Conservation (phyloP, 2,888 invertebrate genomes). For the Pseudanteris insignis region DNA sequence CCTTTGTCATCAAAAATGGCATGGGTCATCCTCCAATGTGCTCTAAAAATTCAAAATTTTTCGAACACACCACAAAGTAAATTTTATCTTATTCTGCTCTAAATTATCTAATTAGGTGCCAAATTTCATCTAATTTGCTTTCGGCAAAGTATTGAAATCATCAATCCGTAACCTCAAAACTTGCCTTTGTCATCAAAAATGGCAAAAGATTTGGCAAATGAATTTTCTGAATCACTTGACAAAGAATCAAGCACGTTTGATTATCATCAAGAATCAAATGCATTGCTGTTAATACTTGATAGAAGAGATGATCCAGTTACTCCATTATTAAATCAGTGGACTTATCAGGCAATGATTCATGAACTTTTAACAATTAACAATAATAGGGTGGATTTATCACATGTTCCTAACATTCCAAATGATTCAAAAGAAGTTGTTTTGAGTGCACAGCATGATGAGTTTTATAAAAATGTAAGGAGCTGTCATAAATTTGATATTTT, state of each 20-base stretch:
- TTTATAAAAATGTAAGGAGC: conserved; percentile 86
- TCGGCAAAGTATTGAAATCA: no score
- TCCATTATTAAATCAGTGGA: conserved; percentile 96
- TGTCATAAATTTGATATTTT: no score
- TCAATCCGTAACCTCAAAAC: no score
- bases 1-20: no score
- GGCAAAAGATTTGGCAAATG: conserved; percentile 85
- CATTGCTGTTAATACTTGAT: conserved; percentile 89
- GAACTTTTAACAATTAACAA: conserved; percentile 87
- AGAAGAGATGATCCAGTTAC: conserved; percentile 95
- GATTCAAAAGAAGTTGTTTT: conserved; percentile 94
- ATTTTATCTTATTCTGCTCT: no score
- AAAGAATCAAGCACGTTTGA: conserved; percentile 90
- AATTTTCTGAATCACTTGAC: conserved; percentile 83
- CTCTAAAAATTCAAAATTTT: no score
- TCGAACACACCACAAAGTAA: no score
- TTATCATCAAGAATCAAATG: conserved; percentile 79
- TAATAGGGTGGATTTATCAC: conserved; percentile 79
- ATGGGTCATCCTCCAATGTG: no score
- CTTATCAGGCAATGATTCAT: conserved; percentile 99
- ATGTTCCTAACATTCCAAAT: conserved; percentile 83
- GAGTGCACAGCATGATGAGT: conserved; percentile 95
- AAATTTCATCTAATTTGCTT: no score
- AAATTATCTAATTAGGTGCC: no score
- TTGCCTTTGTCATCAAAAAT: conserved; percentile 89